Conservation (phyloP, 1,140 invertebrate genomes). For the Micrasema longulum region DNA sequence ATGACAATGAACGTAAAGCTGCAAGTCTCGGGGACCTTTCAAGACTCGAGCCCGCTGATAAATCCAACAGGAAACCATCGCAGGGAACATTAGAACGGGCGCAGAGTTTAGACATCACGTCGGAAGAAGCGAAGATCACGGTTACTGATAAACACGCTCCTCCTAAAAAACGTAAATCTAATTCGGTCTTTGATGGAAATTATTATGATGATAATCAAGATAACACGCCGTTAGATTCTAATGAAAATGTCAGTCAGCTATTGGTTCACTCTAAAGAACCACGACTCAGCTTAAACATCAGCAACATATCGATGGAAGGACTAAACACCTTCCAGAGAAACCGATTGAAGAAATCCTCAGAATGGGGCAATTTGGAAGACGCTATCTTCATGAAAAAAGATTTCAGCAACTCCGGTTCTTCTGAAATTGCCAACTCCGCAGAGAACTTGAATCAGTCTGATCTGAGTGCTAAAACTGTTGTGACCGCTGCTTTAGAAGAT, state of each 20-base stretch:
- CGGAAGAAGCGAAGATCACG: conserved; percentile 68
- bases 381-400: conserved; percentile 70
- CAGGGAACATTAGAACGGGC: conserved; percentile 79
- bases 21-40: conserved; percentile 85
- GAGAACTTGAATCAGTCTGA: conserved; percentile 54
- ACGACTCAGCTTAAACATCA: conserved; percentile 69
- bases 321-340: conserved; percentile 75
- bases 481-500: conserved; percentile 50
- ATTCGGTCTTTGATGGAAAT: conserved; percentile 66
- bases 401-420: conserved; percentile 62
- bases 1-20: conserved; percentile 80
- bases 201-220: conserved; percentile 63
- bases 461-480: neutral
- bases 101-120: conserved; percentile 84
- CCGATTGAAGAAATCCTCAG: conserved; percentile 77
- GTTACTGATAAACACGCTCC: conserved; percentile 68
- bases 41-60: conserved; percentile 73
- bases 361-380: conserved; percentile 82
- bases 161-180: conserved; percentile 77
- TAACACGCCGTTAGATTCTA: conserved; percentile 61
- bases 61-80: conserved; percentile 59
- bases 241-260: conserved; percentile 60
- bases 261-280: conserved; percentile 72
- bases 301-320: conserved; percentile 71
- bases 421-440: conserved; percentile 57